These are phyloP conservation scores for Eublepharis macularius DNA, from an alignment of 2,113 vertebrate species.

Conservation along the genomic window DNA sequence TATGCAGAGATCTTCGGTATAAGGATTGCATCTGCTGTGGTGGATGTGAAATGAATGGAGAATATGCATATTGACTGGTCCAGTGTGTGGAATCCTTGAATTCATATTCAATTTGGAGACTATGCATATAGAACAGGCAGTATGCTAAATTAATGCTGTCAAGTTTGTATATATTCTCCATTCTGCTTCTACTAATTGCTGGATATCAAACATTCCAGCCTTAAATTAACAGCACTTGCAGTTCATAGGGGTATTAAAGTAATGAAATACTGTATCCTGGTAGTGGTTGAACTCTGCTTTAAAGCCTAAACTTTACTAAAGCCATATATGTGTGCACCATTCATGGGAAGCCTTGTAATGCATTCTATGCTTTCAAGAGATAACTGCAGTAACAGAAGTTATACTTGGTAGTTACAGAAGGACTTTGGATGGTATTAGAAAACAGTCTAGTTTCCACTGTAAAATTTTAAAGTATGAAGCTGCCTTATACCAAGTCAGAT, in stretches of 20 bases:
- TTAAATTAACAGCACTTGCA: slow-evolving; percentile 45
- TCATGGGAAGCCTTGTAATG: neutral
- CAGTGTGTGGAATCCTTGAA: neutral
- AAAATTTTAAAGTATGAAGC: neutral
- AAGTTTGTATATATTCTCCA: neutral
- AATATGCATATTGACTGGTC: neutral
- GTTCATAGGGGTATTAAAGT: slow-evolving; percentile 37
- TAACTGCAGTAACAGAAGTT: neutral
- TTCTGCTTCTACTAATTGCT: neutral
- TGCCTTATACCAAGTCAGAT: neutral
- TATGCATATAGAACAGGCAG: neutral
- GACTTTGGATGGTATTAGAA: neutral
- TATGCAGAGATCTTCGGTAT: slow-evolving; percentile 50
- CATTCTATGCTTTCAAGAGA: neutral
- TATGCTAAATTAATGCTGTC: neutral
- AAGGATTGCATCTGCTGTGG: slow-evolving; percentile 41
- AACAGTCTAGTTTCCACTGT: neutral
- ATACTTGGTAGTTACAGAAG: neutral
- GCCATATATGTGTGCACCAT: neutral
- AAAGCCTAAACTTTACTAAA: neutral
- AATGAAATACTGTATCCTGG: slow-evolving; percentile 15
- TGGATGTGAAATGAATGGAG: neutral
- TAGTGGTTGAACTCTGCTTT: neutral
- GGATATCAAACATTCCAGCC: slow-evolving; percentile 61
- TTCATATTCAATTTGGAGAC: neutral